Evolutionary conservation across 1,140 invertebrate genomes (phyloP).

Genomic region (Grapholita molesta): DNA sequence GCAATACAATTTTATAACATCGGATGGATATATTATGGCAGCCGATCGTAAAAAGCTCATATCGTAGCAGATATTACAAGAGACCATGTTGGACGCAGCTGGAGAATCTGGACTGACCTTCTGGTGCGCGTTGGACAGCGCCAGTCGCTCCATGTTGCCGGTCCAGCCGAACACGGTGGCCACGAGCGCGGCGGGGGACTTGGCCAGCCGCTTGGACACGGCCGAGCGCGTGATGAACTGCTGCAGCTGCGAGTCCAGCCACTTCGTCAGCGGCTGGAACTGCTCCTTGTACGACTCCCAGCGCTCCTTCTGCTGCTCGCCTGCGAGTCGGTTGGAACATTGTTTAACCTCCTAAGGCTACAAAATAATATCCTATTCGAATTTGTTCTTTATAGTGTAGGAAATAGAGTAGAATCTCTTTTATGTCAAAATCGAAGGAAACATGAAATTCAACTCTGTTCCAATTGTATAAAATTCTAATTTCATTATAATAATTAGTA

Average conservation of each 20-base stretch:
- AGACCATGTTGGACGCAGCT: neutral
- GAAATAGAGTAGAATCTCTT: too few species aligned
- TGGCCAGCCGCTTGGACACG: slow-evolving; percentile 93
- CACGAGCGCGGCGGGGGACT: slow-evolving; percentile 97
- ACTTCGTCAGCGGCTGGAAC: slow-evolving; percentile 95
- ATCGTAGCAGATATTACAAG: too few species aligned
- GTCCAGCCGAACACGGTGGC: slow-evolving; percentile 98
- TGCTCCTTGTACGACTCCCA: slow-evolving; percentile 88
- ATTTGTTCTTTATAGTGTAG: too few species aligned
- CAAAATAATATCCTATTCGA: too few species aligned
- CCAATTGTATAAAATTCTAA: too few species aligned
- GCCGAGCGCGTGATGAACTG: slow-evolving; percentile 90
- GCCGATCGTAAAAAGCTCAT: too few species aligned
- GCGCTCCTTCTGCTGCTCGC: slow-evolving; percentile 89
- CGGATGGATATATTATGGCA: too few species aligned
- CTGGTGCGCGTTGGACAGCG: slow-evolving; percentile 97
- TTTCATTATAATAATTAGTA: too few species aligned
- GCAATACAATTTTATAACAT: too few species aligned
- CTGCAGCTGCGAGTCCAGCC: slow-evolving; percentile 93
- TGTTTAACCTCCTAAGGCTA: too few species aligned
- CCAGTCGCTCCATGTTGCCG: slow-evolving; percentile 99
- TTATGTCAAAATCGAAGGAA: too few species aligned
- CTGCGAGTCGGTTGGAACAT: slow-evolving; percentile 48
- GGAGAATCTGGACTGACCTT: slow-evolving; percentile 75
- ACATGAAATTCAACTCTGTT: too few species aligned